Percentiles rank a stretch among this genome's conserved stretches.
These are phyloP conservation scores for Pristionchus arcanus DNA, from an alignment of 2,888 invertebrate species.

Conservation along the genomic window DNA sequence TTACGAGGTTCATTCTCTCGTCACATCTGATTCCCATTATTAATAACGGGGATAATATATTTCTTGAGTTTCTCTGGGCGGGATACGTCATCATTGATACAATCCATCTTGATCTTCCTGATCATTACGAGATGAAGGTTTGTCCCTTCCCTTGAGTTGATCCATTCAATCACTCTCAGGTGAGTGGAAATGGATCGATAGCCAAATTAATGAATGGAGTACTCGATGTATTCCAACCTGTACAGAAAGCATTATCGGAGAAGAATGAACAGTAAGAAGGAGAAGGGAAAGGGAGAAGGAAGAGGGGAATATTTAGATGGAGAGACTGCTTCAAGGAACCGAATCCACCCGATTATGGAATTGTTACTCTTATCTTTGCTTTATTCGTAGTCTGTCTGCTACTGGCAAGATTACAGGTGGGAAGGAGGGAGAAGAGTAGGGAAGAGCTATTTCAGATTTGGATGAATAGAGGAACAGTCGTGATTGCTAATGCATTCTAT, in stretches of 20 bases:
- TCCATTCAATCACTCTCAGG: not conserved
- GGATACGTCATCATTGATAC: constrained; percentile 27
- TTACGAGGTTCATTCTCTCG: constrained; percentile 33
- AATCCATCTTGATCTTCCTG: constrained; percentile 40
- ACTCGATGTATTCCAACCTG: constrained; percentile 44
- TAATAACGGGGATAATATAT: too few species aligned
- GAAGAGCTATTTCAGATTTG: not conserved
- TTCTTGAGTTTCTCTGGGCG: constrained; percentile 29
- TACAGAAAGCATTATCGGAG: not conserved
- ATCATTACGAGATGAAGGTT: constrained; percentile 53
- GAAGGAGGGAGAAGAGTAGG: not conserved
- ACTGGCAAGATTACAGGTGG: constrained; percentile 16
- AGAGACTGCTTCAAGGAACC: constrained; percentile 39
- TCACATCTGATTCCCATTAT: not conserved
- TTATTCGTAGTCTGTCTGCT: not conserved
- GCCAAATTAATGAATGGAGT: constrained; percentile 43
- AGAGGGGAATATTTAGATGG: constrained; percentile 10
- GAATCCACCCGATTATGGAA: constrained; percentile 22
- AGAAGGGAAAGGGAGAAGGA: not conserved
- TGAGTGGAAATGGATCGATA: constrained; percentile 50
- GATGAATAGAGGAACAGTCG: constrained; percentile 43
- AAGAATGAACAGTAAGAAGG: not conserved
- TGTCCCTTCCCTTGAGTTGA: not conserved
- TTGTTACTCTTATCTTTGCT: not conserved
- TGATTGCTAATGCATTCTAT: constrained; percentile 49